phyloP scores from a whole-genome alignment of 2,113 vertebrate species.

The Trochalopteron elliotii region DNA sequence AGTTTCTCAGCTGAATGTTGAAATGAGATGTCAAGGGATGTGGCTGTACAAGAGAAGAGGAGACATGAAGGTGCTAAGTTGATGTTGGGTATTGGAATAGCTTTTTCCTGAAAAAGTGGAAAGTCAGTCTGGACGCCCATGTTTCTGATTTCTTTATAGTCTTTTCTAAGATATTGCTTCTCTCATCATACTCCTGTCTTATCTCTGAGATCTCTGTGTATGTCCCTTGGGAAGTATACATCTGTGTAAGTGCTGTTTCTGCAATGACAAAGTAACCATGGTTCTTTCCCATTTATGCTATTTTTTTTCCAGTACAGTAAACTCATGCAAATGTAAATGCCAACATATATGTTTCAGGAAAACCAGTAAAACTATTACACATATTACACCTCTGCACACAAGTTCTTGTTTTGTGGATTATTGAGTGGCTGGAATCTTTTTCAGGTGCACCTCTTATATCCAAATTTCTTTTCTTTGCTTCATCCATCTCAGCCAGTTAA shows the following conservation, averaged over 20 bases:
- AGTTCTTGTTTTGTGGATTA: slow-evolving; percentile 42
- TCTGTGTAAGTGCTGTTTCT: neutral
- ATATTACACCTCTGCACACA: slow-evolving; percentile 17
- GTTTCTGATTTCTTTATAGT: neutral
- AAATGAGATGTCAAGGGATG: neutral
- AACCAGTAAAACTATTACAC: neutral
- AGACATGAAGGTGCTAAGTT: neutral
- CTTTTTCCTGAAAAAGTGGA: neutral
- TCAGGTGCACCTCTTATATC: slow-evolving; percentile 38
- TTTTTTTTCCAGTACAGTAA: neutral
- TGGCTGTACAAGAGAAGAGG: neutral
- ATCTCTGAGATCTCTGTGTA: neutral
- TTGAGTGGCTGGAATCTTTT: slow-evolving; percentile 30
- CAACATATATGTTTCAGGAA: neutral
- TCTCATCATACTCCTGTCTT: neutral
- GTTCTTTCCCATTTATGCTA: neutral
- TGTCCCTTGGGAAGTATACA: neutral
- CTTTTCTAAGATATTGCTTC: neutral
- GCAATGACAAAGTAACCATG: neutral
- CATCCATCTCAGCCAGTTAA: slow-evolving; percentile 39
- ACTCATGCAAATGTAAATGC: neutral
- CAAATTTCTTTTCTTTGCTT: slow-evolving; percentile 47
- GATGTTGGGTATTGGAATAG: neutral
- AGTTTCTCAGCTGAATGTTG: neutral
- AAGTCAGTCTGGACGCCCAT: neutral